Conservation (phyloP, 2,797 vertebrate species). For the Lutjanus campechanus region DNA sequence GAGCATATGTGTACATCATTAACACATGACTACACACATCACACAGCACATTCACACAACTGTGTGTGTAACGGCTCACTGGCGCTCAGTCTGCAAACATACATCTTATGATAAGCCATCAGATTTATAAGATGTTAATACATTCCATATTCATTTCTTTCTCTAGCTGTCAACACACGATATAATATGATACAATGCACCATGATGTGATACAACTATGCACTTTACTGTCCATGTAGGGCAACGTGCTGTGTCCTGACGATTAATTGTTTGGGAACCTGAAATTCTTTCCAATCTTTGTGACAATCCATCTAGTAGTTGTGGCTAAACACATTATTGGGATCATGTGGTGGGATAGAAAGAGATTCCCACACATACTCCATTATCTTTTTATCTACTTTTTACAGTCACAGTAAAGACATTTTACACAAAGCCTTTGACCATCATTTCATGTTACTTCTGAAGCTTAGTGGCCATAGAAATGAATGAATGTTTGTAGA, state of each 20-base stretch:
- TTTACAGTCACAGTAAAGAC: neutral
- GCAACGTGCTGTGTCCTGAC: neutral
- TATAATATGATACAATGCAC: neutral
- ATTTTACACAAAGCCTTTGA: neutral
- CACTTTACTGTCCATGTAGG: neutral
- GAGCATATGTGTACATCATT: conserved; percentile 4
- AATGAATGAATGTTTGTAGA: conserved; percentile 1
- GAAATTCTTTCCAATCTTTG: neutral
- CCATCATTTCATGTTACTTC: neutral
- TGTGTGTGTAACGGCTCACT: neutral
- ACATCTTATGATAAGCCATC: conserved; percentile 4
- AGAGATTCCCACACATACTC: neutral
- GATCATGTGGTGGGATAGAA: neutral
- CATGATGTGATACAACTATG: conserved; percentile 1
- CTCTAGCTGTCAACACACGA: neutral
- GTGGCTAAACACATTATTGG: neutral
- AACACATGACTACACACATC: conserved; percentile 3
- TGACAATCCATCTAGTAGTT: neutral
- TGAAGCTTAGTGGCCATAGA: conserved; percentile 8
- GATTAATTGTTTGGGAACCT: neutral
- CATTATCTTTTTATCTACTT: neutral
- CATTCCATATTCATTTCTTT: conserved; percentile 4
- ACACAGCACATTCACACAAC: neutral
- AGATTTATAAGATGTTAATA: neutral
- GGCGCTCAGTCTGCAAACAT: neutral